Base-by-base conservation (phyloP, 2,113 vertebrate species). In the Misgurnus mizolepis region DNA sequence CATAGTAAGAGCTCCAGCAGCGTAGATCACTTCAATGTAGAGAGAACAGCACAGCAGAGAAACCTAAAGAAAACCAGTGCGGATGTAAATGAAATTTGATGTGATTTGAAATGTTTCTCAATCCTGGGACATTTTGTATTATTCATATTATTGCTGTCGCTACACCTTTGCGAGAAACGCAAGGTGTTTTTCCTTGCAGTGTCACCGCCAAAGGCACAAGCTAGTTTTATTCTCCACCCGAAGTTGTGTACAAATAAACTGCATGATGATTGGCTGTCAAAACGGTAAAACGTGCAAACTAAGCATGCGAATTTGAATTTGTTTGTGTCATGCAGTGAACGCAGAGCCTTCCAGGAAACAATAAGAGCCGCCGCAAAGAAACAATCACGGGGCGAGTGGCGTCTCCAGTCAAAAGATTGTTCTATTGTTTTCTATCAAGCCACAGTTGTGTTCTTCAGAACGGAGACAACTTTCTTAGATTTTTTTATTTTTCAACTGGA, bases 1-100 rank as follows among this genome's bases (percentile, higher is more conserved):
- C 88, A 90, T 82, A 87, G 86, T 82, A 85, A 83, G 84, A 67
- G 85, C 84, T 85, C 17, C 82, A 65, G 73, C 27, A 84, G 78
- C 76, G 74, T 87, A 86, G 83, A 91, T 91, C 88, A 90, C 83
- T 87, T 82, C 27, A 60, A 64, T 58, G 58, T 61, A 67, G 43
- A 72, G 27, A 15, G 17, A 76, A 11, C 45, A 49, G 27, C 22
- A 45, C 18, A 34, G 49, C 67, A 76, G 71, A 61, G 71, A 64
- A 34, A 58, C n/a, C 56, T 67, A 43, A 15, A 76, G 39, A 22
- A 61, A 82, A 82, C n/a, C 72, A 34, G 58, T 15, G 18, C 72
- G 34, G 18, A 75, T 61, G 71, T 27, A 74, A 61, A 76, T 62
- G 8, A 65, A 76, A 65, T 5, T 60, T 45, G 40, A 34, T 2